Evolutionary conservation across 2,797 vertebrate species (phyloP).

Genomic region (Sparus aurata): DNA sequence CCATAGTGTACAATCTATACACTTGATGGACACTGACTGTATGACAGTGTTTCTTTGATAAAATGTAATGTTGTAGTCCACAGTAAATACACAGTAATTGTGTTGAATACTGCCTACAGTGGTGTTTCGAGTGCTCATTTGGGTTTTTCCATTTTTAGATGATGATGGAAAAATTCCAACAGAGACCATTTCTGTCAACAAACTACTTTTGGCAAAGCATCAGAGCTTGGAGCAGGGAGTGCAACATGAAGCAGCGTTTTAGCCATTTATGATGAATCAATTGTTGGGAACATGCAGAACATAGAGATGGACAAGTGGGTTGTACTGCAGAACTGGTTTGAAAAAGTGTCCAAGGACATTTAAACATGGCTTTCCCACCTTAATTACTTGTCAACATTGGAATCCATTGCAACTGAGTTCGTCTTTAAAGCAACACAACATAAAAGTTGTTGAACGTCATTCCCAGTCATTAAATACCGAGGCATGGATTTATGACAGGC

Average conservation of each 20-base stretch:
- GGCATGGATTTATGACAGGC: too few species aligned
- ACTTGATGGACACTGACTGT: neutral
- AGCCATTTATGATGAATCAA: neutral
- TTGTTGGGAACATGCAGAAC: neutral
- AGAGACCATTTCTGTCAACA: neutral
- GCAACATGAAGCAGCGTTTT: neutral
- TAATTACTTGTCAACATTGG: neutral
- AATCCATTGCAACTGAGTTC: neutral
- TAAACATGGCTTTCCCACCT: neutral
- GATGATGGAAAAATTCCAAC: neutral
- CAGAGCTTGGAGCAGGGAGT: neutral
- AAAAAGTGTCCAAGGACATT: neutral
- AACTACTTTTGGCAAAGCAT: neutral
- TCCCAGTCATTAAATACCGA: too few species aligned
- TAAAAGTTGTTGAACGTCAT: too few species aligned
- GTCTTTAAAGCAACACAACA: neutral
- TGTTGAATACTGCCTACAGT: neutral
- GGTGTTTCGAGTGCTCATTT: neutral
- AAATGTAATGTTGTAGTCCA: neutral
- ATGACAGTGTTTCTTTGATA: neutral
- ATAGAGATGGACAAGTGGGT: neutral
- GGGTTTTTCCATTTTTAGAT: neutral
- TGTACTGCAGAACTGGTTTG: neutral
- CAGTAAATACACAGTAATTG: neutral
- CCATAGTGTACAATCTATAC: neutral